A percentile compares a stretch with the other conserved stretches of the same genome.
Evolutionary conservation across 2,113 vertebrate genomes (phyloP).

Genomic region (Emberiza fucata): DNA sequence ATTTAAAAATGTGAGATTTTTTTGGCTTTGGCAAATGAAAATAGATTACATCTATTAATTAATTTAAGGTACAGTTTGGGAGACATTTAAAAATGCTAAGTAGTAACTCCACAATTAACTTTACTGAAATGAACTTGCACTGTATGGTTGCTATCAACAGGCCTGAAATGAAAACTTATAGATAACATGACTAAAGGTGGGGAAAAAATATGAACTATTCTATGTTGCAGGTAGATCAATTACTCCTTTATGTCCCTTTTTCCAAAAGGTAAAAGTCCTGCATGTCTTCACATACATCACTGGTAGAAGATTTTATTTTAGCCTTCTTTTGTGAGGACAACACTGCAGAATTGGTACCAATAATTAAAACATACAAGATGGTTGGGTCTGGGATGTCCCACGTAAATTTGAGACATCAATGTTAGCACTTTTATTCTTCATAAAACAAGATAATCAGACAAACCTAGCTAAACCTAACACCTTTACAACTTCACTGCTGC

Average conservation of each 20-base stretch:
- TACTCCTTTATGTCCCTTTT: not conserved
- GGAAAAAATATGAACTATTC: not conserved
- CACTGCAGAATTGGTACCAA: constrained; percentile 27
- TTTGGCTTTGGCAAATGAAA: not conserved
- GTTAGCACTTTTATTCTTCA: constrained; percentile 63
- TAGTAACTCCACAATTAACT: not conserved
- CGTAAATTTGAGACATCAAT: constrained; percentile 57
- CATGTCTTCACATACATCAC: not conserved
- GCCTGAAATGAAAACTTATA: not conserved
- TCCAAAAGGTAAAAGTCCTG: not conserved
- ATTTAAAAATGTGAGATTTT: not conserved
- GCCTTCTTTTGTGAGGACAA: constrained; percentile 5
- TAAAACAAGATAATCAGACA: constrained; percentile 68
- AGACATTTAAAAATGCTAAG: not conserved
- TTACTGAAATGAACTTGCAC: not conserved
- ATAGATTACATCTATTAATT: not conserved
- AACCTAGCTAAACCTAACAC: constrained; percentile 70
- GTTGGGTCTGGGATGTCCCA: constrained; percentile 38
- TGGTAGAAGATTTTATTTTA: not conserved
- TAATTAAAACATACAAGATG: constrained; percentile 60
- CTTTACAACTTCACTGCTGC: constrained; percentile 59
- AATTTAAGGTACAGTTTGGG: not conserved
- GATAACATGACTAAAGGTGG: not conserved
- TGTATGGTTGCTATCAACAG: not conserved
- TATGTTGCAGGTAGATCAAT: not conserved